Conservation (phyloP, 2,888 invertebrate genomes). For the Dicranocentrus wangi region DNA sequence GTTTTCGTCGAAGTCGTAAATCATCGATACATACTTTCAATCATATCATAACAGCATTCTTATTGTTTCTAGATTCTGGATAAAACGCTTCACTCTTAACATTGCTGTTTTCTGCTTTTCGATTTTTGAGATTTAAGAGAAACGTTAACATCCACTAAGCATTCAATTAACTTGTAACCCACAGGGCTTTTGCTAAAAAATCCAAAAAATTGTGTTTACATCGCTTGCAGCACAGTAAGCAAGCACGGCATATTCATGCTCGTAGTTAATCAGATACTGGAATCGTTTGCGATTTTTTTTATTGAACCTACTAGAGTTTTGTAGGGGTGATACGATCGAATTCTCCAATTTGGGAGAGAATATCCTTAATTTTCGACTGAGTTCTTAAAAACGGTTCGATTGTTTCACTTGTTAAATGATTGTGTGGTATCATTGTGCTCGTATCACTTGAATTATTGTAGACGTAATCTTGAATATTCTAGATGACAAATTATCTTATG, state of each 20-base stretch:
- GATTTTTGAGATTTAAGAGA: too few species aligned
- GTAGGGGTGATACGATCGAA: slow-evolving; percentile 21
- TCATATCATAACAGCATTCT: too few species aligned
- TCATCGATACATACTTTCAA: too few species aligned
- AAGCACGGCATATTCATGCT: too few species aligned
- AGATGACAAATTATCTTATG: neutral
- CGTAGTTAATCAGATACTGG: too few species aligned
- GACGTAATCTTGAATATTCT: neutral
- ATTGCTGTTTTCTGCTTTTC: too few species aligned
- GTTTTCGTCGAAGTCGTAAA: too few species aligned
- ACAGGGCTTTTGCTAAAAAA: neutral
- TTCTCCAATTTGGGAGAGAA: neutral
- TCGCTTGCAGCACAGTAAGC: neutral
- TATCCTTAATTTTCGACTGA: neutral
- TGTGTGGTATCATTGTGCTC: neutral
- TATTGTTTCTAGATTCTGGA: too few species aligned
- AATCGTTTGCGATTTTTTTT: too few species aligned
- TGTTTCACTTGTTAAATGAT: neutral
- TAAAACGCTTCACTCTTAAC: too few species aligned
- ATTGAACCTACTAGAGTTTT: slow-evolving; percentile 7
- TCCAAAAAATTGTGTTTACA: neutral
- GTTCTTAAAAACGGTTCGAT: neutral
- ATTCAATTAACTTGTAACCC: neutral
- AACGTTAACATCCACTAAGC: neutral
- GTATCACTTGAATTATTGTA: neutral